These are phyloP conservation scores for Neotoxoptera formosana DNA, from an alignment of 1,140 invertebrate genomes.

Conservation along the genomic window DNA sequence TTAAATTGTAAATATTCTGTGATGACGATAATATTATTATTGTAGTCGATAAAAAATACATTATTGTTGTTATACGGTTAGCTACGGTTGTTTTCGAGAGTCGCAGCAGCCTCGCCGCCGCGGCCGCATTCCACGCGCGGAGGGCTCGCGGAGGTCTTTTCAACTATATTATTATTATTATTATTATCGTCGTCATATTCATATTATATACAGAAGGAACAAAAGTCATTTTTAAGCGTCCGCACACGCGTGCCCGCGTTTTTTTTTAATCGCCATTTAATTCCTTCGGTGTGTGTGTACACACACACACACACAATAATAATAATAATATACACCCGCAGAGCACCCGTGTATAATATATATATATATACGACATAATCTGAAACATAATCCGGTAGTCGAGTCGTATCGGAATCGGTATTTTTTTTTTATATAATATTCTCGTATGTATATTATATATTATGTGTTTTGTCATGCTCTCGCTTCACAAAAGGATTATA, in stretches of 20 bases:
- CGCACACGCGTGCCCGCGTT: not conserved
- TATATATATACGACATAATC: not conserved
- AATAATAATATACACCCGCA: not conserved
- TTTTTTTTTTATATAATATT: not conserved
- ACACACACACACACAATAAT: too few species aligned
- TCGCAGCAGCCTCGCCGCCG: not conserved
- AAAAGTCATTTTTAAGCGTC: conserved; percentile 2
- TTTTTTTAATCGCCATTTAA: conserved; percentile 16
- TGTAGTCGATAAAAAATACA: not conserved
- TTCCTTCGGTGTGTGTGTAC: not conserved
- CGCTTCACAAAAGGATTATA: conserved; percentile 36
- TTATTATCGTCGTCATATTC: not conserved
- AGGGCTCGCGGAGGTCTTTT: not conserved
- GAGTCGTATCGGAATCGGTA: conserved; percentile 7
- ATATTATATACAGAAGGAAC: not conserved
- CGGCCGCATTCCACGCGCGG: not conserved
- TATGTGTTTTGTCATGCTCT: not conserved
- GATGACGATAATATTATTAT: not conserved
- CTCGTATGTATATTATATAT: too few species aligned
- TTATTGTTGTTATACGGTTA: not conserved
- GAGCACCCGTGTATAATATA: not conserved
- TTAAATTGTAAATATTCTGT: too few species aligned
- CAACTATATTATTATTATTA: conserved; percentile 29
- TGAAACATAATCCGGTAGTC: conserved; percentile 48
- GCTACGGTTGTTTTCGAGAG: not conserved